A percentile compares a stretch with the other conserved stretches of the same genome.
Conservation (phyloP, 92 coral and sea anemone species). For the Epizoanthus rinbou region DNA sequence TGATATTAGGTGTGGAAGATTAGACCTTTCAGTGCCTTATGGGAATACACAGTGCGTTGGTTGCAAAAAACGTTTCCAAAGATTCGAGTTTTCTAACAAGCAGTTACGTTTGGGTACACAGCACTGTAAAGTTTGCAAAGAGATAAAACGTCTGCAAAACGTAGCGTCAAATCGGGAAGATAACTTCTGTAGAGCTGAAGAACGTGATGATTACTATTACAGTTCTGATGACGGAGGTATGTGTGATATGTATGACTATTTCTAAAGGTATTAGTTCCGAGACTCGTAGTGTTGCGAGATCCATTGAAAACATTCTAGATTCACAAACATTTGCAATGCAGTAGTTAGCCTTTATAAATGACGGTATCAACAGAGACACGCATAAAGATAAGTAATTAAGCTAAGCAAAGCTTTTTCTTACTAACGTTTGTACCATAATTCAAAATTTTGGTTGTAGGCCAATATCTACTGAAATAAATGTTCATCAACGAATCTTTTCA, state of each 20-base stretch:
- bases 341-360: no score
- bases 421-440: no score
- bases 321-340: no score
- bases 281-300: no score
- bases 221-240: conserved; percentile 41
- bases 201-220: conserved; percentile 21
- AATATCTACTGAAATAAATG: no score
- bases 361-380: no score
- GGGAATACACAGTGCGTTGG: conserved; percentile 68
- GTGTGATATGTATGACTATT: not conserved
- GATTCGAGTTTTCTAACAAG: conserved; percentile 63
- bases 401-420: no score
- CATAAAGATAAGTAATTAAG: no score
- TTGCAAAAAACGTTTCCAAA: conserved; percentile 67
- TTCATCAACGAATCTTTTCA: no score
- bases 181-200: conserved; percentile 51
- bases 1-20: conserved; percentile 61
- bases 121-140: conserved; percentile 88
- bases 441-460: no score
- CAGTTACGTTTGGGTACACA: conserved; percentile 74
- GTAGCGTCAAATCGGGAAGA: conserved; percentile 56
- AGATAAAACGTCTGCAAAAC: conserved; percentile 67
- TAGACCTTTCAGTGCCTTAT: conserved; percentile 46
- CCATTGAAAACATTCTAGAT: no score
- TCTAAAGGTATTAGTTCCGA: no score